These are phyloP conservation scores for human (Homo sapiens) DNA, from an alignment of 2,113 vertebrate genomes.

Conservation along the genomic window DNA sequence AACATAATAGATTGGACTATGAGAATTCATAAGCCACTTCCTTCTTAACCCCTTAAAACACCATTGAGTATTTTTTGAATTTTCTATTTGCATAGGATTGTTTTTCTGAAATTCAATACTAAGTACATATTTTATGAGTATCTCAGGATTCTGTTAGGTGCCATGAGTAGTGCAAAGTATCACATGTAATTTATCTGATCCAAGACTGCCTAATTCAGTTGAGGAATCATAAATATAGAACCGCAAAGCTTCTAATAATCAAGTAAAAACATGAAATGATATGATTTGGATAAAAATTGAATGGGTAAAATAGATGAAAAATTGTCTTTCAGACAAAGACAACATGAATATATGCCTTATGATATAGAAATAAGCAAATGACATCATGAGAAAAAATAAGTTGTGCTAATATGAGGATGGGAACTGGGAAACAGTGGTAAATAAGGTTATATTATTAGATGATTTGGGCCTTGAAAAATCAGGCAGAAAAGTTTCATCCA, in stretches of 20 bases:
- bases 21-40: neutral
- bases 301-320: neutral
- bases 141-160: neutral
- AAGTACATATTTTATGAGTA: neutral
- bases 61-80: neutral
- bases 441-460: neutral
- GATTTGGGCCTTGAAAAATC: neutral
- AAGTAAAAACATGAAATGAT: neutral
- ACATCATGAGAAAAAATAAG: neutral
- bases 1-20: neutral
- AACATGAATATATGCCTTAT: neutral
- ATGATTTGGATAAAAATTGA: neutral
- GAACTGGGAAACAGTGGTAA: neutral
- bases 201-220: neutral
- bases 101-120: slow-evolving; percentile 21
- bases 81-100: neutral
- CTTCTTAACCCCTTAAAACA: neutral
- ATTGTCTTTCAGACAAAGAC: neutral
- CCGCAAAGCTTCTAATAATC: neutral
- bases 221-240: neutral
- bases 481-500: neutral
- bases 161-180: neutral
- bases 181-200: neutral
- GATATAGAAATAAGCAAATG: neutral
- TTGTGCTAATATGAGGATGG: neutral